These are phyloP conservation scores for Iphiclides podalirius DNA, from an alignment of 2,888 invertebrate genomes.

Conservation along the genomic window DNA sequence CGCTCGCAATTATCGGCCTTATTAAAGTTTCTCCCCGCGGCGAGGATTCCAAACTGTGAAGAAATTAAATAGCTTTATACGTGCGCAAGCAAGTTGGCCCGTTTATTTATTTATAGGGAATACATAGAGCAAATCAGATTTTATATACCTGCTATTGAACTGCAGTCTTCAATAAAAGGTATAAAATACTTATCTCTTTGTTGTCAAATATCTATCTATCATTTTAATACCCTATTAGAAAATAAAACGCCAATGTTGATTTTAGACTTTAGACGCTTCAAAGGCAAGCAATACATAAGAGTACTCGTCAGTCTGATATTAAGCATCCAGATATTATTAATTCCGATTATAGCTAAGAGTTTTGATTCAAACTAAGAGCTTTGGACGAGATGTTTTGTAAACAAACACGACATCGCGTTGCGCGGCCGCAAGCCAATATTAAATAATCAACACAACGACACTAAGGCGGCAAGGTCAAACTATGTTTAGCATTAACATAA, in stretches of 20 bases:
- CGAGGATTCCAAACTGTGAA: not conserved
- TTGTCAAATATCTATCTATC: too few species aligned
- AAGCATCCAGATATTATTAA: too few species aligned
- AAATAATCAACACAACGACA: conserved; percentile 19
- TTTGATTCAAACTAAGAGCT: not conserved
- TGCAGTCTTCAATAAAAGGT: too few species aligned
- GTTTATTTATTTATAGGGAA: not conserved
- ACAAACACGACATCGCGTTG: not conserved
- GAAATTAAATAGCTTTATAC: not conserved
- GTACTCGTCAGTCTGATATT: too few species aligned
- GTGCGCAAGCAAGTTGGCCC: not conserved
- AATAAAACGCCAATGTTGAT: too few species aligned
- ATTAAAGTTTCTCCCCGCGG: not conserved
- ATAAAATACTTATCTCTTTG: too few species aligned
- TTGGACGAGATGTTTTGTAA: not conserved
- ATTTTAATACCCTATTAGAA: too few species aligned
- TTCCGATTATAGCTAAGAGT: too few species aligned
- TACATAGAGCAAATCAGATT: too few species aligned
- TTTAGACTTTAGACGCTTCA: too few species aligned
- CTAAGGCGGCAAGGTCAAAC: conserved; percentile 19
- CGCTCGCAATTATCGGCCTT: not conserved
- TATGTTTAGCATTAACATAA: conserved; percentile 21
- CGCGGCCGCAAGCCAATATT: conserved; percentile 1
- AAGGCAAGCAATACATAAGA: too few species aligned
- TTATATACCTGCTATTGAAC: too few species aligned